Base-by-base conservation (phyloP, 2,797 vertebrate genomes). In the Sebastes minor region DNA sequence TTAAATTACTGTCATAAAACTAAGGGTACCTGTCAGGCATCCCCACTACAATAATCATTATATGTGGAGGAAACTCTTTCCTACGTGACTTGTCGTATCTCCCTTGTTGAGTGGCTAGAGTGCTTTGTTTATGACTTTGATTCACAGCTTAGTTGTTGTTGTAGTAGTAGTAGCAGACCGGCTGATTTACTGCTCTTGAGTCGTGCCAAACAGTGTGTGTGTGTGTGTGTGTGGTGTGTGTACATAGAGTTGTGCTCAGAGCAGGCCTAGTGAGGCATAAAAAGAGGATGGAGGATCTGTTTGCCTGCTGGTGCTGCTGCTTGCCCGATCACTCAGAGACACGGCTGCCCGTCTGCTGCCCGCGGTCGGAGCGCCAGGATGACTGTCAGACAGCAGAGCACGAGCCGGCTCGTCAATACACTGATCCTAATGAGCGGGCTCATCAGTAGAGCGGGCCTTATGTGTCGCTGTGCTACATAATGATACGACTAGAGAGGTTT, bases 381-480 rank as follows among this genome's bases (percentile, higher is more conserved):
- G 78, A 49, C 72, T 82, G 84, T 92, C 68, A 69, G 80, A 75
- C 68, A 61, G 74, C 67, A 28, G 79, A 79, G 80, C 83, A 63
- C n/a, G 68, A 92, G 87, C 62, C 25, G n/a, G 32, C 76, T 88
- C 46, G 5, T 91, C 86, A 67, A 73, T 74, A 80, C 72, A 53
- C 67, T 42, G 75, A 90, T 89, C 76, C 86, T 88, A 89, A 92
- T 84, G 86, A 91, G 86, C 30, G 71, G 71, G 66, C 85, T 85
- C 78, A 76, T 88, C 88, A 83, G 66, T 18, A 22, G 68, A 84
- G 72, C 25, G 4, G 55, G 42, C 82, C 67, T 69, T 23, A 8
- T 79, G 65, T 82, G 75, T 76, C 22, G 20, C 69, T 59, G 68
- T 46, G 83, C 56, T 67, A 28, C 76, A 68, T 52, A 62, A 70